Percentiles rank a stretch among this genome's conserved stretches.
phyloP scores from a whole-genome alignment of 2,113 vertebrate species.

The Tylochromis polylepis region DNA sequence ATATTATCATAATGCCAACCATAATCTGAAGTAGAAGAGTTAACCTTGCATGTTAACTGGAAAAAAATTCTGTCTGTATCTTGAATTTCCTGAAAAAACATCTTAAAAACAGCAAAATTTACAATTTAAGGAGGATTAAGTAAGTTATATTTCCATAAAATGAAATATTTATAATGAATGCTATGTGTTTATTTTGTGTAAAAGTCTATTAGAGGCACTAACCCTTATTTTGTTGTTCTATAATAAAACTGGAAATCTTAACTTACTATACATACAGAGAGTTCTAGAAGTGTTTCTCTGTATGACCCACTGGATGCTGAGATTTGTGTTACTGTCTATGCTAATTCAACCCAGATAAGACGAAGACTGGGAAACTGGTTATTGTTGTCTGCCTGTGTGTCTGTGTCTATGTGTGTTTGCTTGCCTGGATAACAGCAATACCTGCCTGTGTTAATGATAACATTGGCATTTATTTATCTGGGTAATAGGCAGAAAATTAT shows the following conservation, averaged over 20 bases:
- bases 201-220: neutral
- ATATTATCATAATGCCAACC: neutral
- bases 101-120: neutral
- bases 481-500: constrained; percentile 15
- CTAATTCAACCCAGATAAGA: constrained; percentile 36
- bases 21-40: neutral
- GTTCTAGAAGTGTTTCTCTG: neutral
- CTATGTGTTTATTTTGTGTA: neutral
- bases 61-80: neutral
- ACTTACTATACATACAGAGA: neutral
- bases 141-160: neutral
- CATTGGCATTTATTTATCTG: constrained; percentile 9
- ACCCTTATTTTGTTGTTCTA: neutral
- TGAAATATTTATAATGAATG: neutral
- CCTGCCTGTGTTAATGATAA: constrained; percentile 7
- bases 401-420: neutral
- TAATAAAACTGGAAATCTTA: neutral
- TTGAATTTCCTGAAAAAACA: neutral
- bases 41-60: neutral
- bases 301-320: neutral
- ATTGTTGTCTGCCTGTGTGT: neutral
- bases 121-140: neutral
- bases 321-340: neutral
- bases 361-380: constrained; percentile 34
- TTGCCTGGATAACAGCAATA: neutral